phyloP scores from a whole-genome alignment of 2,888 invertebrate genomes.

The Nymphalis polychloros region DNA sequence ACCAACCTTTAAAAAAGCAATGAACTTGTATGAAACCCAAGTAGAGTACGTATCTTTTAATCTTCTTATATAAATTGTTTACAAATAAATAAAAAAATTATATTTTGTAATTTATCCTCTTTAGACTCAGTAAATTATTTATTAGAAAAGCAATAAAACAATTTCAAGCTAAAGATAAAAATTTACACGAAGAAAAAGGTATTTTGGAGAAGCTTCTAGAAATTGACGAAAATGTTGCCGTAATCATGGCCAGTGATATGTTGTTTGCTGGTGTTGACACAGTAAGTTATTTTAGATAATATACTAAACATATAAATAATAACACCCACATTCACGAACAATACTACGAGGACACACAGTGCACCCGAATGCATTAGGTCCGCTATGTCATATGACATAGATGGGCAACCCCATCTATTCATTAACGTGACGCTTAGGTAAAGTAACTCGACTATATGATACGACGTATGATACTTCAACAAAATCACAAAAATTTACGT shows the following conservation, averaged over 20 bases:
- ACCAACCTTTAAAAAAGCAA: conserved; percentile 54
- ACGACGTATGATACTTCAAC: too few relatives aligned
- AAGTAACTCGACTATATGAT: too few relatives aligned
- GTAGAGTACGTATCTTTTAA: conserved; percentile 48
- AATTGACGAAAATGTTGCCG: conserved; percentile 81
- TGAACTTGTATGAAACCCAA: conserved; percentile 59
- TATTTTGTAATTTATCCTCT: background rate
- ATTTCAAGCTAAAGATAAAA: conserved; percentile 47
- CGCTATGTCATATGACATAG: too few relatives aligned
- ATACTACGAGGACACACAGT: too few relatives aligned
- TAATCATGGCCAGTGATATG: conserved; percentile 85
- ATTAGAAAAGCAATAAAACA: conserved; percentile 35
- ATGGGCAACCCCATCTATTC: too few relatives aligned
- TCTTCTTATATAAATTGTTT: background rate
- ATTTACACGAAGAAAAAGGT: conserved; percentile 64
- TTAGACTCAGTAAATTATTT: conserved; percentile 31
- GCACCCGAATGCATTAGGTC: too few relatives aligned
- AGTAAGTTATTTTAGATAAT: conserved; percentile 59
- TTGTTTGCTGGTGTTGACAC: conserved; percentile 86
- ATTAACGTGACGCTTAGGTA: too few relatives aligned
- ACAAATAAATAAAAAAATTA: background rate
- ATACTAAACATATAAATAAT: too few relatives aligned
- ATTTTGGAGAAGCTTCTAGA: conserved; percentile 83
- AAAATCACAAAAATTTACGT: too few relatives aligned
- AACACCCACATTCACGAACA: too few relatives aligned